A percentile compares a stretch with the other conserved stretches of the same genome.
Conservation (phyloP, 2,888 invertebrate genomes). For the Tetragonisca angustula region DNA sequence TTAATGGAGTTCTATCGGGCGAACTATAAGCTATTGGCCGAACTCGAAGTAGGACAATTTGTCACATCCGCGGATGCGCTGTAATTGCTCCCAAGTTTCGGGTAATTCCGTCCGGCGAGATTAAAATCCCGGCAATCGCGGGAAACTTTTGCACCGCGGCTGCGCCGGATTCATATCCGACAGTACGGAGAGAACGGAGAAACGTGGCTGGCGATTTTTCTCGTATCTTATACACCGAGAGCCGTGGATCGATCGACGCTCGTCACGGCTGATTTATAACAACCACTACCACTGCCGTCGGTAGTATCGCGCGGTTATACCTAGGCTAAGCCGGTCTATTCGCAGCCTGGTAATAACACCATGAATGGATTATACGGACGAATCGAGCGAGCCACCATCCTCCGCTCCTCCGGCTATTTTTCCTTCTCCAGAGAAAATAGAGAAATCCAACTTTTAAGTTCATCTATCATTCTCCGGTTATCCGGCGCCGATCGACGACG, state of each 20-base stretch:
- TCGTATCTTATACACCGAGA: neutral
- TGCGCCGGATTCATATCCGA: neutral
- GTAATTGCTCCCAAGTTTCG: conserved; percentile 15
- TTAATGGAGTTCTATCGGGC: conserved; percentile 50
- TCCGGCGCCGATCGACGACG: conserved; percentile 1
- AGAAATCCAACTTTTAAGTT: conserved; percentile 11
- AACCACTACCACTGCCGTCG: conserved; percentile 22
- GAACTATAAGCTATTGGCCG: conserved; percentile 41
- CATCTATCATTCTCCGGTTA: conserved; percentile 12
- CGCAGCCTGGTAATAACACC: conserved; percentile 10
- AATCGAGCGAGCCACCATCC: neutral
- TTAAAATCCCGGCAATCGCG: conserved; percentile 8
- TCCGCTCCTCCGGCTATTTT: neutral
- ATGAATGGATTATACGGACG: conserved; percentile 26
- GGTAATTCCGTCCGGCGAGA: conserved; percentile 1
- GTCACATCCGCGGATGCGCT: conserved; percentile 27
- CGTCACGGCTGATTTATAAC: conserved; percentile 54
- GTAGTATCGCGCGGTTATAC: conserved; percentile 13
- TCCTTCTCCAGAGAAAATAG: conserved; percentile 9
- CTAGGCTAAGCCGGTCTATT: conserved; percentile 22
- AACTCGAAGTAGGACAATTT: conserved; percentile 46
- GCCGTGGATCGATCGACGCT: neutral
- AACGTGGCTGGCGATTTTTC: conserved; percentile 15
- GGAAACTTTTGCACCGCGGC: neutral
- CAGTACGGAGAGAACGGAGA: neutral